Base-by-base conservation (phyloP, 2,797 vertebrate genomes). In the Neolamprologus multifasciatus region DNA sequence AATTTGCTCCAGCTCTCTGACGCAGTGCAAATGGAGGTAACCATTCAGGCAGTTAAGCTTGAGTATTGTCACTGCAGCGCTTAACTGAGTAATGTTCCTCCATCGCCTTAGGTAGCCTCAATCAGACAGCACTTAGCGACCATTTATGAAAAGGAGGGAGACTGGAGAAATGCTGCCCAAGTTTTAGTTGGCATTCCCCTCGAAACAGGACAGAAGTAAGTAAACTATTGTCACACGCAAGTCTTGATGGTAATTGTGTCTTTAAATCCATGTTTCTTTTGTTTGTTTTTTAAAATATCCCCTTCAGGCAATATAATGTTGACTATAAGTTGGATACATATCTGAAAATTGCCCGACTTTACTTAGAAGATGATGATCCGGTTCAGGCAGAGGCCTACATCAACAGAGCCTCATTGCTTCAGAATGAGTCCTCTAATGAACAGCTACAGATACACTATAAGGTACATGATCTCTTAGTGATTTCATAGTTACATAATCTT, bases 371-470 rank as follows among this genome's bases (percentile, higher is more conserved):
- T 33, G 99, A 99, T 62, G 98, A 99, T 89, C 98, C 98, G 0
- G 98, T 99, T 77, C 98, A 99, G 94, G 99, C 99, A 2, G 99
- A 99, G 92, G 98, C 98, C 14, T 99, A 99, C 90, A 99, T 99
- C 94, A 99, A 99, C 93, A 96, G 98, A 91, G 99, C 99, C 11
- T 99, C 99, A 3, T 92, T 99, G 87, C 98, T 99, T 82, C 99
- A 99, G 96, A 99, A 99, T 40, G 99, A 99, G 86, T 99, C 98
- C 45, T 99, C 98, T 50, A 99, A 99, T 21, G 98, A 99, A 83
- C 98, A 99, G 93, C 96, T 99, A 84, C 99, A 99, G 95, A 99
- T 99, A 88, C 99, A 99, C 91, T 99, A 99, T 88, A 99, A 99
- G 98, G 99, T 98, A 86, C 80, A 11, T 3, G 4, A 10, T 16